Base-by-base conservation (phyloP, 2,113 vertebrate species). In the Apus apus region DNA sequence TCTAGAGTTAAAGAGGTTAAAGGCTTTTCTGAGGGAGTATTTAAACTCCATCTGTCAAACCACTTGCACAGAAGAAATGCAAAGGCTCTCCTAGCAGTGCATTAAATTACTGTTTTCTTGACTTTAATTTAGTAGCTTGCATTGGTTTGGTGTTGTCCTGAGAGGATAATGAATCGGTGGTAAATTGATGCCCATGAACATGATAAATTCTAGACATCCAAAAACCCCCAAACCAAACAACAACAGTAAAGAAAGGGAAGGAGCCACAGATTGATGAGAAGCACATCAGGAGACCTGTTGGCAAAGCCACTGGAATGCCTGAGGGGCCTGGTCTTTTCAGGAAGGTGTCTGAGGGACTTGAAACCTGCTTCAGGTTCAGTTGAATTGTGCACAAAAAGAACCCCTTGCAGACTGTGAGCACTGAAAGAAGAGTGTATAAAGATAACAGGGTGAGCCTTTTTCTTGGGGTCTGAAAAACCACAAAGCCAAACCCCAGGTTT, bases 1-100 rank as follows among this genome's bases (percentile, higher is more conserved):
- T 94, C 93, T 94, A 75, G 66, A 96, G 61, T 73, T 74, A 85
- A 95, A 87, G 90, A 97, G 62, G 94, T 89, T 96, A 91, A 32
- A 62, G 82, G 80, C 78, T 96, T 91, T 94, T 89, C 80, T 34
- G 43, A 48, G 85, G 32, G n/a, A 86, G 32, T 83, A 83, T 68
- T 96, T 93, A 93, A 96, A 89, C 62, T 72, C 81, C 65, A 86
- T 74, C 92, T 96, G 92, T 89, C 90, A 92, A 93, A 89, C 38
- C 36, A 66, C 67, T 88, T 48, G 54, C 79, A 62, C 1, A 40
- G 57, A 81, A 73, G 36, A 85, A 77, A 70, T 75, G 54, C 80
- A 78, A 45, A 80, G 70, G 20, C 62, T 48, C 58, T 48, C 61
- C 26, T 62, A 74, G 68, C 26, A 84, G 65, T n/a, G 58, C 46